These are phyloP conservation scores for Apoda limacodes DNA, from an alignment of 2,888 invertebrate species.

Conservation along the genomic window DNA sequence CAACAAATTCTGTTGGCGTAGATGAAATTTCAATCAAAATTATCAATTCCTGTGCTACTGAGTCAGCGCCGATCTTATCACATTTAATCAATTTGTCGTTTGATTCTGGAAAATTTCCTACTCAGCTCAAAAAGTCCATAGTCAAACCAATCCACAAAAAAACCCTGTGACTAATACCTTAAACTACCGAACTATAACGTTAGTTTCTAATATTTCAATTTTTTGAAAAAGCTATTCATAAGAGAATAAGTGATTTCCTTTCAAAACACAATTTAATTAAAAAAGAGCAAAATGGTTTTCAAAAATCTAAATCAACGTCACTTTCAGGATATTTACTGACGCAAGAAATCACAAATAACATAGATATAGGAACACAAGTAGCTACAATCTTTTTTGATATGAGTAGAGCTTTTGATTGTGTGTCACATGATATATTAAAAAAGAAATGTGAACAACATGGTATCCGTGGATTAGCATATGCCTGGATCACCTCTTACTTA, in stretches of 20 bases:
- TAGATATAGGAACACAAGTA: constrained; percentile 3
- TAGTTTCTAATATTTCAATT: not conserved
- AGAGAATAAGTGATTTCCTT: not conserved
- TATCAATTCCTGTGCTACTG: too few relatives aligned
- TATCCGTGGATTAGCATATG: constrained; percentile 4
- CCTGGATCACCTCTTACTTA: constrained; percentile 7
- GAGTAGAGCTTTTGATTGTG: constrained; percentile 13
- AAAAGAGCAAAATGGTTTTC: constrained; percentile 9
- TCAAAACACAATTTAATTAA: not conserved
- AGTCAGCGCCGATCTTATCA: too few relatives aligned
- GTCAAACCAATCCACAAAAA: not conserved
- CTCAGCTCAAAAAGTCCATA: not conserved
- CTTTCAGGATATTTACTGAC: constrained; percentile 5
- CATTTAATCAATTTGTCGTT: not conserved
- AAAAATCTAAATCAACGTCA: constrained; percentile 9
- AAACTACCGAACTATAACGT: not conserved
- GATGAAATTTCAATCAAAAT: too few relatives aligned
- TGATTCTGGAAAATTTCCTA: not conserved
- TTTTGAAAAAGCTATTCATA: not conserved
- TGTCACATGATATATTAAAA: constrained; percentile 5
- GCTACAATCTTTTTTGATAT: constrained; percentile 10
- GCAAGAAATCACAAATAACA: constrained; percentile 3
- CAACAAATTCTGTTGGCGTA: too few relatives aligned
- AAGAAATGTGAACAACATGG: constrained; percentile 5
- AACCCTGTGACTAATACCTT: not conserved